Evolutionary conservation across 1,140 invertebrate genomes (phyloP).

Genomic region (Dermatophagoides farinae): DNA sequence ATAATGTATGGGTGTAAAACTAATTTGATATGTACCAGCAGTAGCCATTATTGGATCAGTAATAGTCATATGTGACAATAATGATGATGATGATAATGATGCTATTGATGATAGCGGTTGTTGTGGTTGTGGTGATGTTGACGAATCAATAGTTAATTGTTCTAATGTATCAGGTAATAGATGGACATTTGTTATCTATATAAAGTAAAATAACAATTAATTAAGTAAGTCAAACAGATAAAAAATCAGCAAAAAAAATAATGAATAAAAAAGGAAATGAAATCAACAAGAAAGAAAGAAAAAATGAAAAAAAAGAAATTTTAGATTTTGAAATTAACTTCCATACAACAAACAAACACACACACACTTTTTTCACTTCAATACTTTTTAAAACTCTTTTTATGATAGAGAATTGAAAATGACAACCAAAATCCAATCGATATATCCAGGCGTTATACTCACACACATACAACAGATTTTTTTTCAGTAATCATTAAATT

Average conservation of each 20-base stretch:
- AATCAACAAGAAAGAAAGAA: too few relatives aligned
- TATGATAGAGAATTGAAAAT: too few relatives aligned
- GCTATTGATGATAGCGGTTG: neutral
- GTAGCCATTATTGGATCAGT: neutral
- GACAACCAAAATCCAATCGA: too few relatives aligned
- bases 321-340: too few relatives aligned
- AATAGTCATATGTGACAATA: neutral
- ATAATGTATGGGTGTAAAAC: neutral
- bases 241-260: neutral
- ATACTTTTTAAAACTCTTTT: too few relatives aligned
- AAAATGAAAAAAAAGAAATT: too few relatives aligned
- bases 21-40: neutral
- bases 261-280: too few relatives aligned
- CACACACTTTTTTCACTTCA: too few relatives aligned
- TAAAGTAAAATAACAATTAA: neutral
- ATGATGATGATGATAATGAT: neutral
- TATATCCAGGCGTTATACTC: too few relatives aligned
- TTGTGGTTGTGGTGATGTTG: neutral
- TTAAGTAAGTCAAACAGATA: neutral
- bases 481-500: too few relatives aligned
- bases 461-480: too few relatives aligned
- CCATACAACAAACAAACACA: too few relatives aligned
- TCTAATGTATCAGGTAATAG: neutral
- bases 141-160: neutral
- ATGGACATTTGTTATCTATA: constrained; percentile 4